Evolutionary conservation across 2,888 invertebrate species (phyloP), one percentile per base, ranked within the genome.

Genomic region (Ceramica pisi): DNA sequence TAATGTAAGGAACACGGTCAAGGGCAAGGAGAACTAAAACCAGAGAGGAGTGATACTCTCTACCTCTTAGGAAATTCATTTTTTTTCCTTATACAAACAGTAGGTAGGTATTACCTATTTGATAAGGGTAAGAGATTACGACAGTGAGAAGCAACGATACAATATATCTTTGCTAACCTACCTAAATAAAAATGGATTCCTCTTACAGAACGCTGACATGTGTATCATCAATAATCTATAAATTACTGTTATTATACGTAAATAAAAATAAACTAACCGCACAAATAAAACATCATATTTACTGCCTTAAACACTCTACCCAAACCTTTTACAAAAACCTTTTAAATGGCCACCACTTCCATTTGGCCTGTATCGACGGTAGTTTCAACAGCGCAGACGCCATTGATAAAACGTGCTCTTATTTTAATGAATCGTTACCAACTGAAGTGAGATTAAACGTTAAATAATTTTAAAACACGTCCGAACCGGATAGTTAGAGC

Each of bases 401-500:
- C 55, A 73, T 79, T 74, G 60, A 77, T 81, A 70, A 74, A 64
- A 71, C 66, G 57, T 64, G 68, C 62, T 74, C 48, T 71, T 71
- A 81, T 62, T 82, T 81, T 81, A 83, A 83, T 74, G 75, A 78
- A 74, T 83, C 71, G 55, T 71, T 67, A 80, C 57, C n/a, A 50
- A 68, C 48, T 65, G 66, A 71, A 71, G 71, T 75, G 75, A 80
- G 75, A 51, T 81, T 72, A 77, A 76, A 81, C 60, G 69, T 77
- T 77, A 71, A 74, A 81, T 71, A 77, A 81, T 81, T 82, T 84
- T 59, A 69, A 75, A 82, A 84, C 82, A 78, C 70, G 80, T 80
- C 67, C 74, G 75, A 35, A 77, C 83, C 82, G 86, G 82, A 86
- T 86, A 87, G 87, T 87, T 83, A 85, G 80, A 82, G 83, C 71